Evolutionary conservation across 2,888 invertebrate genomes (phyloP).

Genomic region (Lacanobia wlatinum): DNA sequence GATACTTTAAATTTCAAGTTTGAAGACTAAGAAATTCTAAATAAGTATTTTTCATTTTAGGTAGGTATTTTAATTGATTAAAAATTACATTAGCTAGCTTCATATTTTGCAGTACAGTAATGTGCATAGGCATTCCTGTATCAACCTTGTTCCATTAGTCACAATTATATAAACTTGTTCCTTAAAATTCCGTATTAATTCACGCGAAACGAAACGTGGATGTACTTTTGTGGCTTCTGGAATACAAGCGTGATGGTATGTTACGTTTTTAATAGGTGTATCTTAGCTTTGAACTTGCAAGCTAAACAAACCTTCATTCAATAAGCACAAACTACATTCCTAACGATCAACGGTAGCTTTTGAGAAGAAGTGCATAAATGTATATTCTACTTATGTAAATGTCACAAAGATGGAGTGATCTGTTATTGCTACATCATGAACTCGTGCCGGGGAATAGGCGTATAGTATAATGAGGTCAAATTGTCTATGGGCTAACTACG

Average conservation of each 20-base stretch:
- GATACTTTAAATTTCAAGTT: background rate
- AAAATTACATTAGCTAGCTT: background rate
- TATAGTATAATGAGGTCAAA: conserved; percentile 38
- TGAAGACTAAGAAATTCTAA: background rate
- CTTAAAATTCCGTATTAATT: no score
- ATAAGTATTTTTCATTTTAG: background rate
- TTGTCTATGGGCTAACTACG: background rate
- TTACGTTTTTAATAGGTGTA: no score
- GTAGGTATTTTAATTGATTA: conserved; percentile 17
- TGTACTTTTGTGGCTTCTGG: no score
- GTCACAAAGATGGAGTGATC: conserved; percentile 46
- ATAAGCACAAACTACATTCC: conserved; percentile 61
- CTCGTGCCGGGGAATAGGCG: conserved; percentile 30
- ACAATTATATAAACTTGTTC: no score
- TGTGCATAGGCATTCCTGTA: background rate
- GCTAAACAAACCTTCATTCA: conserved; percentile 52
- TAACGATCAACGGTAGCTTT: conserved; percentile 37
- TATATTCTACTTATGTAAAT: conserved; percentile 53
- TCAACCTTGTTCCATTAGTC: background rate
- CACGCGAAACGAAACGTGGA: no score
- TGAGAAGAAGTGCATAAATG: conserved; percentile 60
- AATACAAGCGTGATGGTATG: background rate
- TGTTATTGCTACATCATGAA: conserved; percentile 30
- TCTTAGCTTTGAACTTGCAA: conserved; percentile 60
- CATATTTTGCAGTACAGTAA: background rate